phyloP scores from a whole-genome alignment of 2,797 vertebrate genomes.

The Pangasius macronema region DNA sequence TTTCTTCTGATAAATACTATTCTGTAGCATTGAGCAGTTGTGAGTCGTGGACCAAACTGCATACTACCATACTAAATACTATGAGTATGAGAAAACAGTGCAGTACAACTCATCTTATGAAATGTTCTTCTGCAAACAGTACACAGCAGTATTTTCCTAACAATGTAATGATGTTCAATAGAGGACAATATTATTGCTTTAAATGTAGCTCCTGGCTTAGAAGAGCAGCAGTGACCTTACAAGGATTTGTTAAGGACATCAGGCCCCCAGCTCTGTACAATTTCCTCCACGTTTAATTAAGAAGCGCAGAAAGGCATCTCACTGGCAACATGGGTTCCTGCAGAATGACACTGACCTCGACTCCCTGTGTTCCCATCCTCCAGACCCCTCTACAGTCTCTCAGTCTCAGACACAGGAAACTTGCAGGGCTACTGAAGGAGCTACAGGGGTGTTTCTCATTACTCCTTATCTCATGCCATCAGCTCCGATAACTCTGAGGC shows the following conservation, averaged over 20 bases:
- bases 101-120: background rate
- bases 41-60: background rate
- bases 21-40: background rate
- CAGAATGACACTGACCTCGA: slow-evolving; percentile 56
- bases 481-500: slow-evolving; percentile 43
- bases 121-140: background rate
- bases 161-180: slow-evolving; percentile 7
- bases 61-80: background rate
- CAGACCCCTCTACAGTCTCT: slow-evolving; percentile 36
- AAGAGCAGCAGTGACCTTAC: slow-evolving; percentile 71
- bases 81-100: background rate
- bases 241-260: slow-evolving; percentile 73
- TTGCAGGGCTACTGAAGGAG: slow-evolving; percentile 35
- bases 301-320: slow-evolving; percentile 76
- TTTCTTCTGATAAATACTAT: background rate
- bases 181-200: slow-evolving; percentile 22
- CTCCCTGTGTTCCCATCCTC: slow-evolving; percentile 56
- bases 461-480: slow-evolving; percentile 56
- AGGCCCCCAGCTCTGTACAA: slow-evolving; percentile 68
- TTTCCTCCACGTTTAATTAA: slow-evolving; percentile 79
- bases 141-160: background rate
- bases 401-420: slow-evolving; percentile 35
- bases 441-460: slow-evolving; percentile 51
- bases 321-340: slow-evolving; percentile 53
- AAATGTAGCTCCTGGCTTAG: slow-evolving; percentile 38